phyloP scores from a whole-genome alignment of 2,113 vertebrate genomes.

The Canis aureus region DNA sequence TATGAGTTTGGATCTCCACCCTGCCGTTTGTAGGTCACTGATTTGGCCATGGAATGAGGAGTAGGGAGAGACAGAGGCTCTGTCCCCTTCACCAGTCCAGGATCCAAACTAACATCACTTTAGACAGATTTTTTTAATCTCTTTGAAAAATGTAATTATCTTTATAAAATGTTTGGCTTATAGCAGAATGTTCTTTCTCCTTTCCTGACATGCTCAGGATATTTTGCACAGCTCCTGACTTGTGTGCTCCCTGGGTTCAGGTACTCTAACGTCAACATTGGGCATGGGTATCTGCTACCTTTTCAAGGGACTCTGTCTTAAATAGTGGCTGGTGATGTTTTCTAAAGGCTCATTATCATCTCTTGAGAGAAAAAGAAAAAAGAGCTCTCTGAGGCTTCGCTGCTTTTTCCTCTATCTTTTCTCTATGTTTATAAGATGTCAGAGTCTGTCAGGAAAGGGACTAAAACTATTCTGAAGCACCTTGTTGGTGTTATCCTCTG shows the following conservation, averaged over 20 bases:
- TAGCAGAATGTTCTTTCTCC: not conserved
- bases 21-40: not conserved
- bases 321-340: not conserved
- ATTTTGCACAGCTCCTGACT: not conserved
- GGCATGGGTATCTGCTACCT: not conserved
- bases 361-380: not conserved
- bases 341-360: constrained; percentile 7
- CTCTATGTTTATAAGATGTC: not conserved
- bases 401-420: constrained; percentile 40
- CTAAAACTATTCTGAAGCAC: not conserved
- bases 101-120: not conserved
- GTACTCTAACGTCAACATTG: not conserved
- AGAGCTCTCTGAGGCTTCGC: not conserved
- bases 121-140: constrained; percentile 9
- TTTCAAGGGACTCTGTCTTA: constrained; percentile 10
- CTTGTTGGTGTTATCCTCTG: not conserved
- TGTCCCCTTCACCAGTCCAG: not conserved
- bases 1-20: not conserved
- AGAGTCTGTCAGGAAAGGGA: not conserved
- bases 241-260: fast-evolving
- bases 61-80: not conserved
- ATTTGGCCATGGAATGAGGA: not conserved
- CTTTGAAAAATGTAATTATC: not conserved
- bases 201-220: not conserved
- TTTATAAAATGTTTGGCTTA: not conserved